A percentile compares a stretch with the other conserved stretches of the same genome.
These are phyloP conservation scores for Octonoba sinensis DNA, from an alignment of 2,888 invertebrate genomes.

Conservation along the genomic window DNA sequence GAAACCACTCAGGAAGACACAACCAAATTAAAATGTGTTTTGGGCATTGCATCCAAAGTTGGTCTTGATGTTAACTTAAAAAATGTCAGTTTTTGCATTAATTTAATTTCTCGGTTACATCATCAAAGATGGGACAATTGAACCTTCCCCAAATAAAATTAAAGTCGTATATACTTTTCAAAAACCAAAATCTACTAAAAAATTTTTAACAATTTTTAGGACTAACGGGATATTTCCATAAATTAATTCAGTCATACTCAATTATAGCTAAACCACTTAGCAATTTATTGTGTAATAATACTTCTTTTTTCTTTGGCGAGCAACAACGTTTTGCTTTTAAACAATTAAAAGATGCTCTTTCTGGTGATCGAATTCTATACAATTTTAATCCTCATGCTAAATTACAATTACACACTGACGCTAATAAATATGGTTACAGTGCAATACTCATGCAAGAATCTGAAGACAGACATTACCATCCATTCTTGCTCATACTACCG, in stretches of 20 bases:
- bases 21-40: neutral
- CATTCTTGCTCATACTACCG: slow-evolving; percentile 1
- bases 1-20: neutral
- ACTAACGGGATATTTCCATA: slow-evolving; percentile 10
- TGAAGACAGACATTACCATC: slow-evolving; percentile 3
- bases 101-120: slow-evolving; percentile 26
- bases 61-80: slow-evolving; percentile 7
- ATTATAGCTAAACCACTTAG: slow-evolving; percentile 21
- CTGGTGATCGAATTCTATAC: neutral
- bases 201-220: slow-evolving; percentile 13
- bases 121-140: slow-evolving; percentile 10
- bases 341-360: neutral
- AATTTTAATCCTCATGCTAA: neutral
- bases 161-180: slow-evolving; percentile 12
- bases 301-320: neutral
- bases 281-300: slow-evolving; percentile 7
- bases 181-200: slow-evolving; percentile 11
- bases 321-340: slow-evolving; percentile 7
- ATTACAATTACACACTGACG: neutral
- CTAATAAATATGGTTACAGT: neutral
- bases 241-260: neutral
- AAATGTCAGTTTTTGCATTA: neutral
- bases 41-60: neutral
- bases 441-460: slow-evolving; percentile 15
- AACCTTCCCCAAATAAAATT: slow-evolving; percentile 7